Evolutionary conservation across 2,888 invertebrate species (phyloP).

Genomic region (Ceriagrion tenellum): DNA sequence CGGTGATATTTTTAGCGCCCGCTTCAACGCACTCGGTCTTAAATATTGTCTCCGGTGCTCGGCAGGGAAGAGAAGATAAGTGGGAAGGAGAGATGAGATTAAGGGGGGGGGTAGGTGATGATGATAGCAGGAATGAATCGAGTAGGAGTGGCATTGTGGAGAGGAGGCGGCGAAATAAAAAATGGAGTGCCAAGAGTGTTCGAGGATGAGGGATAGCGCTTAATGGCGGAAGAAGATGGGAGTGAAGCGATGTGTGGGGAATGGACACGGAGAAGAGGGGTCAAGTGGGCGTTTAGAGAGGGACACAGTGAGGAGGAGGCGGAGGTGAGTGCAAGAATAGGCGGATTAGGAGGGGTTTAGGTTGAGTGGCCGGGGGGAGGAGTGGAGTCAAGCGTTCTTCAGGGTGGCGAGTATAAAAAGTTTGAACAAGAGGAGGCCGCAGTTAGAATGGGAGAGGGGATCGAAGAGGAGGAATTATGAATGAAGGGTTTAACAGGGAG

Average conservation of each 20-base stretch:
- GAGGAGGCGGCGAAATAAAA: not conserved
- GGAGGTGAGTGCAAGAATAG: not conserved
- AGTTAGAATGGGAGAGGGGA: too few relatives aligned
- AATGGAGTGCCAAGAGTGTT: not conserved
- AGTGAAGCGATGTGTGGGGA: too few relatives aligned
- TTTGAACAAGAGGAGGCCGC: not conserved
- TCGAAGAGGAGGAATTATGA: too few relatives aligned
- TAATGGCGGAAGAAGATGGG: not conserved
- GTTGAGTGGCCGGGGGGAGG: not conserved
- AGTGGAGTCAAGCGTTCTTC: not conserved
- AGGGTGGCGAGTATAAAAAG: not conserved
- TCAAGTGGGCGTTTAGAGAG: not conserved
- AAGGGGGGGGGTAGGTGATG: not conserved
- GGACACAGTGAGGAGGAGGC: not conserved
- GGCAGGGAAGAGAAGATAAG: not conserved
- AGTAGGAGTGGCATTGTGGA: not conserved
- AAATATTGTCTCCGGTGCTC: not conserved
- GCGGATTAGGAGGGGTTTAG: not conserved
- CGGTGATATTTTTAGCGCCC: not conserved
- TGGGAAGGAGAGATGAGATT: not conserved
- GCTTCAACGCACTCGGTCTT: not conserved
- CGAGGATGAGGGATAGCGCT: not conserved
- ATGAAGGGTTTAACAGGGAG: not conserved
- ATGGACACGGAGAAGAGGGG: not conserved
- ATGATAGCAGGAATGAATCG: not conserved